Evolutionary conservation across 2,113 vertebrate genomes (phyloP).

Genomic region (Vimba vimba): DNA sequence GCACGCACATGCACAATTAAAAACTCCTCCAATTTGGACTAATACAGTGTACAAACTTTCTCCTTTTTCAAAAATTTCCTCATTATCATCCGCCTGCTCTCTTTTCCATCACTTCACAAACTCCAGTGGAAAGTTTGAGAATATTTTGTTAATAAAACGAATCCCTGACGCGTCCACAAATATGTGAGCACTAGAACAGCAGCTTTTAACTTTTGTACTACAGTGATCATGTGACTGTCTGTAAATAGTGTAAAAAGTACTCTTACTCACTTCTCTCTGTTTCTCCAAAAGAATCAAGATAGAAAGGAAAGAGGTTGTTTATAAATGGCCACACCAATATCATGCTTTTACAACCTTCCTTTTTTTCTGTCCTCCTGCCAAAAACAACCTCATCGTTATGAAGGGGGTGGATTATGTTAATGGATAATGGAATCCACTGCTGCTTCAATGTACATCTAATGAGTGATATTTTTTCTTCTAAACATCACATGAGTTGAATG

Average conservation of each 20-base stretch:
- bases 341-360: background rate
- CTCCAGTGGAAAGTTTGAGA: background rate
- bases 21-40: background rate
- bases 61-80: background rate
- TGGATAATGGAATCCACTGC: too few species aligned
- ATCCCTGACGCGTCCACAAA: background rate
- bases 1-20: background rate
- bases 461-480: too few species aligned
- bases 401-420: too few species aligned
- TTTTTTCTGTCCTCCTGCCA: background rate
- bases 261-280: conserved; percentile 5
- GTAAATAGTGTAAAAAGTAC: background rate
- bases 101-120: background rate
- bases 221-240: background rate
- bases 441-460: too few species aligned
- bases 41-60: background rate
- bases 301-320: background rate
- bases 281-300: background rate
- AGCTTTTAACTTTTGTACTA: background rate
- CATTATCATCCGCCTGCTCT: background rate
- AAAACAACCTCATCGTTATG: background rate
- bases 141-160: too few species aligned
- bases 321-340: background rate
- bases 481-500: too few species aligned
- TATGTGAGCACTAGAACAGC: background rate